phyloP scores from a whole-genome alignment of 2,113 vertebrate genomes.

The Xenopus borealis region DNA sequence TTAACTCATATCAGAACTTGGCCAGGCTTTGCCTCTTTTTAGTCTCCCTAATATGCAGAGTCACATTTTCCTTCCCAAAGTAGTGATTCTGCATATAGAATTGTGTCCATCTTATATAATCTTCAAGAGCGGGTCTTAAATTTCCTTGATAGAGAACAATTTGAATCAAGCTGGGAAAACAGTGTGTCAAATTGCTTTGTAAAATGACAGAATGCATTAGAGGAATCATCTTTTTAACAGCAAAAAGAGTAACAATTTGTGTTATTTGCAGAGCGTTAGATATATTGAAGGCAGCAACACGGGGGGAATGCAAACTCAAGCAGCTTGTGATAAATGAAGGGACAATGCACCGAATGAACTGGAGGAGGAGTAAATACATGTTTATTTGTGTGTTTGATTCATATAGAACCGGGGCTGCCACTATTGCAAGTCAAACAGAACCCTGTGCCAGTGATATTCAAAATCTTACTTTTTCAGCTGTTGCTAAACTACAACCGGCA shows the following conservation, averaged over 20 bases:
- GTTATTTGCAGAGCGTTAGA: constrained; percentile 25
- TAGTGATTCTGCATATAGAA: constrained; percentile 24
- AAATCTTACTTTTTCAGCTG: no score
- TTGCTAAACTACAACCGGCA: no score
- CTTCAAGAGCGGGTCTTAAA: constrained; percentile 35
- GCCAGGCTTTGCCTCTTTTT: constrained; percentile 5
- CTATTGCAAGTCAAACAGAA: no score
- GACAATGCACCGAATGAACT: no score
- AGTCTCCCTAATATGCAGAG: not conserved
- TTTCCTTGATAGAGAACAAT: constrained; percentile 38
- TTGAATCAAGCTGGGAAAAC: constrained; percentile 44
- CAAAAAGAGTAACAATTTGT: constrained; percentile 23
- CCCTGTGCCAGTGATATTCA: no score
- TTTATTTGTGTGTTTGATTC: no score
- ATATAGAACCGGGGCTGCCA: no score
- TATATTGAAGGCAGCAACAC: constrained; percentile 17
- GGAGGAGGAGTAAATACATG: no score
- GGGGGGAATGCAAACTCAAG: not conserved
- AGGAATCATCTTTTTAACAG: constrained; percentile 32
- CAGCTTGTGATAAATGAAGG: no score
- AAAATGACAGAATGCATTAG: constrained; percentile 33
- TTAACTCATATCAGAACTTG: not conserved
- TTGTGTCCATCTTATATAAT: constrained; percentile 24
- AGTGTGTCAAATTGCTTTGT: constrained; percentile 38
- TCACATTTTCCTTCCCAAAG: constrained; percentile 26